Evolutionary conservation across 2,797 vertebrate genomes (phyloP).

Genomic region (Dryobates pubescens): DNA sequence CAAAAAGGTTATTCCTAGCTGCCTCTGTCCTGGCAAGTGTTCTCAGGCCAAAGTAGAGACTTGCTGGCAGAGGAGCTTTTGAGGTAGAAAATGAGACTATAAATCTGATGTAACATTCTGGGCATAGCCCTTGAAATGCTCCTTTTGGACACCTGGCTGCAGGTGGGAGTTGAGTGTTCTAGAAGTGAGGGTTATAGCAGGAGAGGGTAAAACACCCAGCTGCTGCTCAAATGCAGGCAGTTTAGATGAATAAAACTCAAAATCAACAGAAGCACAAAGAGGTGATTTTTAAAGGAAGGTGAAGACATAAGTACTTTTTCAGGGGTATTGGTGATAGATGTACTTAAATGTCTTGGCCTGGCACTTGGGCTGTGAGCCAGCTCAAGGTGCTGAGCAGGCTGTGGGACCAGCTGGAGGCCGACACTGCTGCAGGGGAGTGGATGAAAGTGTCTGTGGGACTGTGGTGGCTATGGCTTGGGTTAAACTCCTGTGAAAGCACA

Average conservation of each 20-base stretch:
- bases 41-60: not conserved
- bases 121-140: not conserved
- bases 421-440: not conserved
- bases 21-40: not conserved
- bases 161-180: not conserved
- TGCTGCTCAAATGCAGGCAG: not conserved
- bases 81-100: not conserved
- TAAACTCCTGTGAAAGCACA: not conserved
- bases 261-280: not conserved
- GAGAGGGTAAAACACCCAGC: not conserved
- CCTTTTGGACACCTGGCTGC: not conserved
- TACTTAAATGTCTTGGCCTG: not conserved
- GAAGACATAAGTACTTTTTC: not conserved
- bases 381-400: not conserved
- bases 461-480: not conserved
- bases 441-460: not conserved
- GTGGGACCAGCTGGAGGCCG: not conserved
- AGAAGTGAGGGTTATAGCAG: not conserved
- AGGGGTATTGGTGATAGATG: not conserved
- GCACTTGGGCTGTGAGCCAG: not conserved
- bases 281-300: not conserved
- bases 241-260: not conserved
- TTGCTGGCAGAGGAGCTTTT: not conserved
- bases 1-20: not conserved
- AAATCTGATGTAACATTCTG: not conserved